Evolutionary conservation across 2,888 invertebrate species (phyloP), one percentile per base, ranked within the genome.

Genomic region (Diogma glabrata): DNA sequence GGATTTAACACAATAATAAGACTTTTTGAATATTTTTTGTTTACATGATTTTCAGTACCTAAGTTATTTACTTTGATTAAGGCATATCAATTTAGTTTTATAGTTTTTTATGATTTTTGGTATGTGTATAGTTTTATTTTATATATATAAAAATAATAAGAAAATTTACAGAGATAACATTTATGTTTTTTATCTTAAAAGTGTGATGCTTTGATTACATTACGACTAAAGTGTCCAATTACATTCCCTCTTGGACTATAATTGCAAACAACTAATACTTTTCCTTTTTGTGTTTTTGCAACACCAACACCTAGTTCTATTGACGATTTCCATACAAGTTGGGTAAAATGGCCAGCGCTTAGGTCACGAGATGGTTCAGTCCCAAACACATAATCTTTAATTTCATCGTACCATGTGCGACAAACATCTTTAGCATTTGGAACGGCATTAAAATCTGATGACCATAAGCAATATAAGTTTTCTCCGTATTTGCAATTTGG

Each of bases 291-390:
- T 58, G 80, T 81, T 60, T 81, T 75, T 1, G 84, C 81, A 62
- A 81, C 74, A 3, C 82, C 87, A 14, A 87, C 78, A 1, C 87
- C 87, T 22, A 87, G 64, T 60, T 83, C 79, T 47, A 73, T 75
- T 54, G 79, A 79, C 48, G 73, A 75, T 57, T 78, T 79, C 85
- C 86, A 86, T 3, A 86, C 74, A 52, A 87, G 75, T 66, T 87
- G 86, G 1, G 80, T 78, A 62, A 83, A 82, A 60, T 83, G 82
- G 33, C 84, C 83, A 66, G 77, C 75, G 59, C 73, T 73, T 38
- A 76, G 62, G 20, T 59, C 50, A 30, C 60, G 59, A 49, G 58
- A 60, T 19, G 62, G 62, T 56, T 72, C 72, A 6, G 72, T 64
- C 10, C 72, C 71, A 60, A 72, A 78, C 12, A 62, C 64, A 60